Evolutionary conservation across 2,888 invertebrate species (phyloP), one percentile per base, ranked within the genome.

Genomic region (Lasioglossum malachurum): DNA sequence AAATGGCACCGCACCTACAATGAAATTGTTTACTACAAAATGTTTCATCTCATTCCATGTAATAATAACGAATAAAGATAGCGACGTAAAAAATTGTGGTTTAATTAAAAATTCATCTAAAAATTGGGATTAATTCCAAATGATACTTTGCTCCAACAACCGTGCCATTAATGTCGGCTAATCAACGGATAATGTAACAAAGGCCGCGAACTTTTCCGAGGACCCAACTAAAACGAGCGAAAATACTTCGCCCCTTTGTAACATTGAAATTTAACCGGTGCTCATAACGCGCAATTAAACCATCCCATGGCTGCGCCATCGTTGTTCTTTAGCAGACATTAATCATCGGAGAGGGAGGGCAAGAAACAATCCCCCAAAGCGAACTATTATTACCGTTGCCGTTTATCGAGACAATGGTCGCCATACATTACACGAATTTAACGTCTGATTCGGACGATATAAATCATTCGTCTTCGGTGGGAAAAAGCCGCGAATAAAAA

Each of bases 391-490:
- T 80, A 78, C n/a, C 27, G 35, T 64, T 53, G 38, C 60, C 46
- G 49, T 80, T 80, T 53, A 53, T 38, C 53, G 69, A 23, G 53
- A 75, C 71, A 44, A 83, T 80, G 38, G 27, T 31, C 23, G 46
- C 53, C 60, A 14, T n/a, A 41, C 64, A 75, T 80, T 73, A 46
- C 31, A 38, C 23, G 14, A 67, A 53, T 67, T 14, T 14, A 31
- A 1, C 23, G 57, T 49, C 53, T n/a, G 53, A 60, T 67, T 41
- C 60, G 67, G 5, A 27, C 35, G 19, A 69, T 49, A 31, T 84
- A 79, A 84, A 85, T 85, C 85, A 80, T 73, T 60, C 31, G 16
- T 4, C 64, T 64, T 16, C 71, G 27, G 23, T 0, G 19, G 31
- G 41, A 35, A 80, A 57, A 79, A 75, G 16, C 31, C 64, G 0